Evolutionary conservation across 2,888 invertebrate genomes (phyloP).

Genomic region (Periphyllus acericola): DNA sequence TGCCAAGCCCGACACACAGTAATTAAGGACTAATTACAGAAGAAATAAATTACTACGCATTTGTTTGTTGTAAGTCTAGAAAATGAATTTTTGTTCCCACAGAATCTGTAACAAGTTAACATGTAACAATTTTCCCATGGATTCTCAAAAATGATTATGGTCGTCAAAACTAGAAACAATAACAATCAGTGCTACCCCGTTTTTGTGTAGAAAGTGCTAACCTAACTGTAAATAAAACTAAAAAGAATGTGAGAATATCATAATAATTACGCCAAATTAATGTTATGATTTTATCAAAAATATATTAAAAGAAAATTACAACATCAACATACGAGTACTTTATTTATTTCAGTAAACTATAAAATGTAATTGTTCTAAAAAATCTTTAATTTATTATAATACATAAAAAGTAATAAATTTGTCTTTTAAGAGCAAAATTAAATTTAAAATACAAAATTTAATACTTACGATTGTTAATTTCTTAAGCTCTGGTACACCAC

Average conservation of each 20-base stretch:
- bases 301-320: neutral
- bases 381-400: too few species aligned
- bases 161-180: slow-evolving; percentile 35
- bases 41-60: slow-evolving; percentile 42
- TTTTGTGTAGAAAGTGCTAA: neutral
- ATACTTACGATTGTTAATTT: slow-evolving; percentile 87
- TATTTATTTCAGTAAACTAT: too few species aligned
- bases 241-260: slow-evolving; percentile 29
- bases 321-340: neutral
- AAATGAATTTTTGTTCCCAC: slow-evolving; percentile 51
- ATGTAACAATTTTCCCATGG: slow-evolving; percentile 48
- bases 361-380: too few species aligned
- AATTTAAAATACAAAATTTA: too few species aligned
- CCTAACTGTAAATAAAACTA: slow-evolving; percentile 23
- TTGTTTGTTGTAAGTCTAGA: slow-evolving; percentile 35
- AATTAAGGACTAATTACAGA: slow-evolving; percentile 52
- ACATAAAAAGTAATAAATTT: too few species aligned
- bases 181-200: slow-evolving; percentile 12
- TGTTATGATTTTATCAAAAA: neutral
- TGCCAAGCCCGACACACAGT: neutral
- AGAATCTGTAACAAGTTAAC: slow-evolving; percentile 49
- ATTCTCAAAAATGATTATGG: slow-evolving; percentile 36
- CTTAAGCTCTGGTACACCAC: slow-evolving; percentile 91
- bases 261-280: neutral
- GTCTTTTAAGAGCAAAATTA: too few species aligned